Evolutionary conservation across 2,113 vertebrate species (phyloP).

Genomic region (Tetrax tetrax): DNA sequence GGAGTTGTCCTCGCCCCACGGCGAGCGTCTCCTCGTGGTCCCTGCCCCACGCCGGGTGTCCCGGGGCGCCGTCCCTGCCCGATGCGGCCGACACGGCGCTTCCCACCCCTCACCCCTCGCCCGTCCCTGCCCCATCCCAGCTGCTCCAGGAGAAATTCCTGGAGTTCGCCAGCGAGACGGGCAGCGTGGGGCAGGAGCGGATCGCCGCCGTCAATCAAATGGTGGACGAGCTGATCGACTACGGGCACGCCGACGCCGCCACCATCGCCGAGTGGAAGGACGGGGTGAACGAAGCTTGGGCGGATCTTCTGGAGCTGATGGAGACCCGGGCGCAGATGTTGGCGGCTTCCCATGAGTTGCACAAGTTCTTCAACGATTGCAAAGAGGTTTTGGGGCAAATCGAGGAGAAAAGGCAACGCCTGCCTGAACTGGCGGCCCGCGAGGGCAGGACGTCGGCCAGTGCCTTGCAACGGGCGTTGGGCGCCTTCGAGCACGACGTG

Average conservation of each 20-base stretch:
- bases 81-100: fast-evolving
- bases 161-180: slow-evolving; percentile 89
- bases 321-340: slow-evolving; percentile 93
- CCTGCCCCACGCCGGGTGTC: fast-evolving
- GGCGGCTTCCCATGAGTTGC: slow-evolving; percentile 90
- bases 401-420: slow-evolving; percentile 86
- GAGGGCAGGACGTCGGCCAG: slow-evolving; percentile 82
- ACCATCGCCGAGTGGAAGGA: slow-evolving; percentile 98
- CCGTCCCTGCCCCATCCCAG: not conserved
- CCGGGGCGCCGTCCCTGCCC: too few species aligned
- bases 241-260: slow-evolving; percentile 89
- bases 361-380: slow-evolving; percentile 95
- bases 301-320: slow-evolving; percentile 93
- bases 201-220: slow-evolving; percentile 93
- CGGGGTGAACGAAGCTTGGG: slow-evolving; percentile 94
- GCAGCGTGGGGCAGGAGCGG: slow-evolving; percentile 86
- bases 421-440: slow-evolving; percentile 82
- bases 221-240: slow-evolving; percentile 96
- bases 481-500: slow-evolving; percentile 91
- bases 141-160: slow-evolving; percentile 94
- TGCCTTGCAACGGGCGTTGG: slow-evolving; percentile 86
- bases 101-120: fast-evolving
- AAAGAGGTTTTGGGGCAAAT: slow-evolving; percentile 88
- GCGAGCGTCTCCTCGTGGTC: not conserved
- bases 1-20: not conserved